Evolutionary conservation across 2,888 invertebrate species (phyloP).

Genomic region (Spicauda simplicius): DNA sequence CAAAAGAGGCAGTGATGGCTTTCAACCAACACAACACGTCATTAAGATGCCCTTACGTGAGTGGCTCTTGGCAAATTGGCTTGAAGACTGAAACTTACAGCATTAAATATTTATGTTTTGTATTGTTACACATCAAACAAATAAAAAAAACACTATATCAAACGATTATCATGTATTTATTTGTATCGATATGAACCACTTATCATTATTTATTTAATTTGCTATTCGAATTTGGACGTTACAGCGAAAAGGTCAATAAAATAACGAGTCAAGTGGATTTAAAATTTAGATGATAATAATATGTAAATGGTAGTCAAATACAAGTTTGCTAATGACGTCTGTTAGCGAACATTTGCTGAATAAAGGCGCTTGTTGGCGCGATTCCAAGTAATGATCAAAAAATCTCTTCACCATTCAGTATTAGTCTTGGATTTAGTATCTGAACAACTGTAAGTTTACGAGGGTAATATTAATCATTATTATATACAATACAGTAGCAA

Average conservation of each 20-base stretch:
- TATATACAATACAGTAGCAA: slow-evolving; percentile 29
- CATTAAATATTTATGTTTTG: not conserved
- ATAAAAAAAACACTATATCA: too few relatives aligned
- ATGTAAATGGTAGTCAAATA: slow-evolving; percentile 33
- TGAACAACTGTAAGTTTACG: slow-evolving; percentile 2
- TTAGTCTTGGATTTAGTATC: slow-evolving; percentile 10
- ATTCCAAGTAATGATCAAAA: slow-evolving; percentile 12
- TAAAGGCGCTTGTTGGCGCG: slow-evolving; percentile 17
- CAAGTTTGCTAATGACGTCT: slow-evolving; percentile 28
- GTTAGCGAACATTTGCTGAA: slow-evolving; percentile 11
- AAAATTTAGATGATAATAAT: slow-evolving; percentile 13
- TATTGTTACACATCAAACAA: too few relatives aligned
- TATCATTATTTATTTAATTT: too few relatives aligned
- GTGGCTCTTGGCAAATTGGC: not conserved
- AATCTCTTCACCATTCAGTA: not conserved
- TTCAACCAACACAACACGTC: slow-evolving; percentile 3
- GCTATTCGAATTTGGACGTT: too few relatives aligned
- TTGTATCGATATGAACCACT: too few relatives aligned
- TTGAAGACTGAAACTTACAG: not conserved
- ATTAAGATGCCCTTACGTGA: not conserved
- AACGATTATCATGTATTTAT: too few relatives aligned
- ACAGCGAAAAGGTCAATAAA: not conserved
- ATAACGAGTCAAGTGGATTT: not conserved
- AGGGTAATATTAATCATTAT: slow-evolving; percentile 27
- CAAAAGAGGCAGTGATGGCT: not conserved